A percentile compares a stretch with the other conserved stretches of the same genome.
phyloP scores from a whole-genome alignment of 2,797 vertebrate genomes.

The Falco biarmicus region DNA sequence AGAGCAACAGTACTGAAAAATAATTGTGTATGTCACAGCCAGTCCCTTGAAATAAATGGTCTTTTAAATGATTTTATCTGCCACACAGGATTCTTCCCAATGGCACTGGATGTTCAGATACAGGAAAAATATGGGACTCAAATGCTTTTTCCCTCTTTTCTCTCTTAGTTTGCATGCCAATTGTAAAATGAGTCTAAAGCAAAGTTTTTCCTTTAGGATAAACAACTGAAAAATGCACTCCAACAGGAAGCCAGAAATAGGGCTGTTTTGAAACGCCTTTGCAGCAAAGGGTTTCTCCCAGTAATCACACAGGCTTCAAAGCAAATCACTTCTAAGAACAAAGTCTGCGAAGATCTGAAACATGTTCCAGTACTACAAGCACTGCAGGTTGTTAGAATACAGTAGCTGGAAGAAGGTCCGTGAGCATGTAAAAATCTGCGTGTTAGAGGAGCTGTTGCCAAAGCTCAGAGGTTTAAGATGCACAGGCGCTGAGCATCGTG shows the following conservation, averaged over 20 bases:
- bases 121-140: neutral
- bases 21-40: neutral
- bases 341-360: neutral
- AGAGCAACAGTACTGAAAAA: conserved; percentile 7
- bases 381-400: neutral
- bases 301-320: neutral
- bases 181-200: neutral
- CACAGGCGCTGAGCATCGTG: accelerated
- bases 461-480: neutral
- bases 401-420: neutral
- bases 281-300: neutral
- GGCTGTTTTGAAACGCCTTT: neutral
- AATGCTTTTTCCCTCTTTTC: too few relatives aligned
- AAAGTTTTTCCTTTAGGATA: neutral
- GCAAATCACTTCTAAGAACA: neutral
- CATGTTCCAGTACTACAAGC: neutral
- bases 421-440: accelerated
- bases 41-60: neutral
- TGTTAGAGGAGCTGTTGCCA: neutral
- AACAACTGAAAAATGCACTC: neutral
- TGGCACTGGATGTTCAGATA: neutral
- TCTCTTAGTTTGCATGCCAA: neutral
- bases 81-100: neutral
- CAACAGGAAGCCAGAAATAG: neutral
- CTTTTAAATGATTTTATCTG: neutral